A percentile compares a stretch with the other conserved stretches of the same genome.
Conservation (phyloP, 2,797 vertebrate genomes). For the Anguilla pacifica region DNA sequence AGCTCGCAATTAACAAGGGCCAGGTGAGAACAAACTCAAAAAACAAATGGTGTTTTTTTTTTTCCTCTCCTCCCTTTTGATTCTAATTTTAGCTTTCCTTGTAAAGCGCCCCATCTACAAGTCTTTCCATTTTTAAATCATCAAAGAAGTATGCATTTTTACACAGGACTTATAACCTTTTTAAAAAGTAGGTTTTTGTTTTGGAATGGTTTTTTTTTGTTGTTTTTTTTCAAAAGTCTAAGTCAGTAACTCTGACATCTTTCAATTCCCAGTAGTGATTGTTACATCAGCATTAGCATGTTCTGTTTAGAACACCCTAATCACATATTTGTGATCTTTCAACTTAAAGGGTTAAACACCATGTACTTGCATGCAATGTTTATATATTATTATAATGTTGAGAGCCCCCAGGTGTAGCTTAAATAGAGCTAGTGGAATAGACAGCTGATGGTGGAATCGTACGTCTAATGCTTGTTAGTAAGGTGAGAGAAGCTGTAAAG, state of each 20-base stretch:
- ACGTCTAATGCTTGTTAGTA: background rate
- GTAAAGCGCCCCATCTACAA: slow-evolving; percentile 4
- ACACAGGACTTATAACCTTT: background rate
- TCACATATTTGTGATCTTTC: background rate
- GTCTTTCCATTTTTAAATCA: slow-evolving; percentile 30
- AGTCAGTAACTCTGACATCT: too few relatives aligned
- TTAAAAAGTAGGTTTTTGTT: too few relatives aligned
- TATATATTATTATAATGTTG: background rate
- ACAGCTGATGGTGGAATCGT: background rate
- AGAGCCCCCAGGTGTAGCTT: background rate
- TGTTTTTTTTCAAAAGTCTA: too few relatives aligned
- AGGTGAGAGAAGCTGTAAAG: background rate
- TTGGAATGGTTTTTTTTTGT: too few relatives aligned
- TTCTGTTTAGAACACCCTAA: slow-evolving; percentile 30
- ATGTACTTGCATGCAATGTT: background rate
- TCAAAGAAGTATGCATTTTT: background rate
- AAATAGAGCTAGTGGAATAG: background rate
- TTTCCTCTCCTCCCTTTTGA: slow-evolving; percentile 19
- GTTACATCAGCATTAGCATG: too few relatives aligned
- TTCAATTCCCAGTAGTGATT: too few relatives aligned
- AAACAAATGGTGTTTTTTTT: slow-evolving; percentile 31
- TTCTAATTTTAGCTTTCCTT: slow-evolving; percentile 54
- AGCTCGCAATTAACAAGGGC: slow-evolving; percentile 48
- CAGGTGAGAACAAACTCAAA: slow-evolving; percentile 40
- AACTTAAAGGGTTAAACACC: background rate